Evolutionary conservation across 2,113 vertebrate genomes (phyloP).

Genomic region (Catagonus wagneri): DNA sequence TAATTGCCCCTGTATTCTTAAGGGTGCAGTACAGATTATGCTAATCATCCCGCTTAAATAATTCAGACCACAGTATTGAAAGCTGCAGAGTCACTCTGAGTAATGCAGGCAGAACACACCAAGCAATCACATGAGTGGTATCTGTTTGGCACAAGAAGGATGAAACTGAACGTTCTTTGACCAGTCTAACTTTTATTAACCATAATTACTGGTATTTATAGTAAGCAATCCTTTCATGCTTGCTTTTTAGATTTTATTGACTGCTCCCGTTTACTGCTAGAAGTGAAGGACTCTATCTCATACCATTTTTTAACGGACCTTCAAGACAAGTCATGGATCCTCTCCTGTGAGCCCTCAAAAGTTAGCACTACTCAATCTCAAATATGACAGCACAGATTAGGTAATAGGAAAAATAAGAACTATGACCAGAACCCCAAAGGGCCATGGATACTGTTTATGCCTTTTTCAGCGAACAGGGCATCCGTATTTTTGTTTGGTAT

Average conservation of each 20-base stretch:
- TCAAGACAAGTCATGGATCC: neutral
- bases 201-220: constrained; percentile 4
- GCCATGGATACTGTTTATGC: neutral
- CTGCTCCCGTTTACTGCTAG: neutral
- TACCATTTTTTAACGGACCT: neutral
- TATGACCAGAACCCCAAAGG: neutral
- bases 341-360: neutral
- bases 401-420: neutral
- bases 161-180: neutral
- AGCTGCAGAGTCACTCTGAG: constrained; percentile 4
- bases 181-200: neutral
- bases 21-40: constrained; percentile 58
- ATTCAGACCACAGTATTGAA: constrained; percentile 45
- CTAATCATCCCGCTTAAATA: constrained; percentile 66
- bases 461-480: neutral
- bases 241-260: constrained; percentile 34
- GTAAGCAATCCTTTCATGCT: neutral
- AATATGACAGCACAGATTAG: neutral
- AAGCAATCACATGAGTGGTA: neutral
- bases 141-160: neutral
- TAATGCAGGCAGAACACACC: neutral
- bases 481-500: neutral
- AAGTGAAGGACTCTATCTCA: constrained; percentile 6
- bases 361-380: neutral
- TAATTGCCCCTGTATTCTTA: constrained; percentile 69